Evolutionary conservation across 2,113 vertebrate genomes (phyloP).

Genomic region (Callipepla squamata): DNA sequence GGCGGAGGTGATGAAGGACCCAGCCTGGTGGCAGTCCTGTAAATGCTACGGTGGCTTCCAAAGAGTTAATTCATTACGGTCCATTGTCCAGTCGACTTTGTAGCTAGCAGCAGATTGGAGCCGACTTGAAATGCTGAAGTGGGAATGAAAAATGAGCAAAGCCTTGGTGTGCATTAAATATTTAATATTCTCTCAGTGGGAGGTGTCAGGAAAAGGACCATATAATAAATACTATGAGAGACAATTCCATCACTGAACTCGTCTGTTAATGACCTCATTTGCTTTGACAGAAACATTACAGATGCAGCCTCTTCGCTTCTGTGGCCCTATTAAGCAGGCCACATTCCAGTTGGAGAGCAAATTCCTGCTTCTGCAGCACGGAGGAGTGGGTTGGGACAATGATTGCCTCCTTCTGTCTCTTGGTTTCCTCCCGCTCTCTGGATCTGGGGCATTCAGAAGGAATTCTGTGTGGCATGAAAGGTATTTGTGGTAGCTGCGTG

Average conservation of each 20-base stretch:
- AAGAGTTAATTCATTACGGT: slow-evolving; percentile 78
- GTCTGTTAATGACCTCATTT: slow-evolving; percentile 84
- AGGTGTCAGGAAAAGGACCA: slow-evolving; percentile 84
- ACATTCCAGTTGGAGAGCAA: slow-evolving; percentile 52
- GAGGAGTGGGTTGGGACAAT: neutral
- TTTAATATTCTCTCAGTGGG: slow-evolving; percentile 87
- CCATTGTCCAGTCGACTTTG: slow-evolving; percentile 76
- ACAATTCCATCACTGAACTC: slow-evolving; percentile 81
- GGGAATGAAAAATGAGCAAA: slow-evolving; percentile 82
- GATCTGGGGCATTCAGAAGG: neutral
- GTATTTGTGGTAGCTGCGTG: neutral
- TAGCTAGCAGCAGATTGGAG: slow-evolving; percentile 74
- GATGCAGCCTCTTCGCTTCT: slow-evolving; percentile 56
- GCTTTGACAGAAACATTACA: slow-evolving; percentile 79
- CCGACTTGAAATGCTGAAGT: slow-evolving; percentile 77
- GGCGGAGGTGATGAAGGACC: slow-evolving; percentile 67
- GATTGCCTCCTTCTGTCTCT: slow-evolving; percentile 26
- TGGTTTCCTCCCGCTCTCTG: neutral
- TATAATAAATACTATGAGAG: slow-evolving; percentile 83
- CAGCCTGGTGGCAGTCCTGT: slow-evolving; percentile 9
- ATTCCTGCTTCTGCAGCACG: slow-evolving; percentile 13
- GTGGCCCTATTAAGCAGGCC: slow-evolving; percentile 37
- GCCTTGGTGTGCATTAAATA: slow-evolving; percentile 81
- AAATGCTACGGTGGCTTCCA: slow-evolving; percentile 62
- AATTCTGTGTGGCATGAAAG: neutral